Evolutionary conservation across 1,140 invertebrate species (phyloP).

Genomic region (Teleogryllus occipitalis): DNA sequence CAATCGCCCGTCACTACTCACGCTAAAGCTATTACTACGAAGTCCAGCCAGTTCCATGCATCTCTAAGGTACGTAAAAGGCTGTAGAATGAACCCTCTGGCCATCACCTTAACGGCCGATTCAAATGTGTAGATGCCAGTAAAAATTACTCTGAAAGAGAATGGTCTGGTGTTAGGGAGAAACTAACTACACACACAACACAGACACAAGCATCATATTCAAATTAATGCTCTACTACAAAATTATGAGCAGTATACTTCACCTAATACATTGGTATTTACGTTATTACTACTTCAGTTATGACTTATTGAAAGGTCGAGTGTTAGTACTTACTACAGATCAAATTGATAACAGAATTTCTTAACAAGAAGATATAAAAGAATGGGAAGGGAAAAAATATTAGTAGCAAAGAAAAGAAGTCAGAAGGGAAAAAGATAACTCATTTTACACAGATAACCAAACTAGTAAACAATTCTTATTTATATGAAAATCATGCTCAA

Average conservation of each 20-base stretch:
- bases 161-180: conserved; percentile 16
- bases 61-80: conserved; percentile 99
- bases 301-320: background rate
- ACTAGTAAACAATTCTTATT: no score
- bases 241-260: background rate
- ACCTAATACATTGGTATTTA: conserved; percentile 5
- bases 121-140: conserved; percentile 99
- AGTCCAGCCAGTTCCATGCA: conserved; percentile 99
- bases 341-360: background rate
- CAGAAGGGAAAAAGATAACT: no score
- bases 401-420: background rate
- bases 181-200: conserved; percentile 11
- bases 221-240: conserved; percentile 2
- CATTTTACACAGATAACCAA: no score
- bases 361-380: background rate
- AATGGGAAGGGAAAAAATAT: background rate
- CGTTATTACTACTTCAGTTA: background rate
- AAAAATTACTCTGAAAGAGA: conserved; percentile 90
- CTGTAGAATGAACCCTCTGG: conserved; percentile 97
- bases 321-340: conserved; percentile 5
- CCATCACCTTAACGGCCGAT: conserved; percentile 97
- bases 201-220: conserved; percentile 6
- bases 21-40: conserved; percentile 99
- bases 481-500: background rate
- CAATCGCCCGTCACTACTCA: conserved; percentile 58